phyloP scores from a whole-genome alignment of 2,113 vertebrate species.

The Noctilio leporinus region DNA sequence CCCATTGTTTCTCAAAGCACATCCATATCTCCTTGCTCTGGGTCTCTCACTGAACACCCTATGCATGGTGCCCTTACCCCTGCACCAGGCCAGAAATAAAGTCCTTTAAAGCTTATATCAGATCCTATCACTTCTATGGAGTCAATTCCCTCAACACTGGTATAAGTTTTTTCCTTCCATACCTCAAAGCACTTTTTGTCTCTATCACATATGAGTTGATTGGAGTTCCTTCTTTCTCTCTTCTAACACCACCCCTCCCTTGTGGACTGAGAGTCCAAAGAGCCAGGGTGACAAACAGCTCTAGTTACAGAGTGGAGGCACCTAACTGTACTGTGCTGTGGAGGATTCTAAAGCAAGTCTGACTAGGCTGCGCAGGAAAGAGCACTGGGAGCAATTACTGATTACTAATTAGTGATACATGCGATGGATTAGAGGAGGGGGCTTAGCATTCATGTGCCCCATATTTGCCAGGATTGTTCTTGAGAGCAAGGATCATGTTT shows the following conservation, averaged over 20 bases:
- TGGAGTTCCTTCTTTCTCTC: too few species aligned
- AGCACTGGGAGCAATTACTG: not conserved
- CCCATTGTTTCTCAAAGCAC: too few species aligned
- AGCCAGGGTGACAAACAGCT: not conserved
- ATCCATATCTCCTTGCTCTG: not conserved
- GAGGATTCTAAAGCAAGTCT: not conserved
- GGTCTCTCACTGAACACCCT: not conserved
- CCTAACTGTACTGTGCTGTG: not conserved
- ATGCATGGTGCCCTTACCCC: not conserved
- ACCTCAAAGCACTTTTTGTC: not conserved
- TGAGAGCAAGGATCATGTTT: not conserved
- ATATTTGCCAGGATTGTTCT: not conserved
- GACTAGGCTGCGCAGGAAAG: not conserved
- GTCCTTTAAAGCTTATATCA: not conserved
- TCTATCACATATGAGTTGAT: not conserved
- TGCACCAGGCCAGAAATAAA: not conserved
- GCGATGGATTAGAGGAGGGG: rapidly evolving
- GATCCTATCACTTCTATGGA: too few species aligned
- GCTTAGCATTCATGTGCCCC: rapidly evolving
- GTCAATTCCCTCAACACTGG: not conserved
- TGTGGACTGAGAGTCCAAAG: not conserved
- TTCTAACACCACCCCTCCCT: too few species aligned
- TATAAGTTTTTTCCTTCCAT: not conserved
- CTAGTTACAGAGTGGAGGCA: too few species aligned
- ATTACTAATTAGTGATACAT: not conserved